Base-by-base conservation (phyloP, 2,888 invertebrate genomes). In the Perizoma flavofasciatum region DNA sequence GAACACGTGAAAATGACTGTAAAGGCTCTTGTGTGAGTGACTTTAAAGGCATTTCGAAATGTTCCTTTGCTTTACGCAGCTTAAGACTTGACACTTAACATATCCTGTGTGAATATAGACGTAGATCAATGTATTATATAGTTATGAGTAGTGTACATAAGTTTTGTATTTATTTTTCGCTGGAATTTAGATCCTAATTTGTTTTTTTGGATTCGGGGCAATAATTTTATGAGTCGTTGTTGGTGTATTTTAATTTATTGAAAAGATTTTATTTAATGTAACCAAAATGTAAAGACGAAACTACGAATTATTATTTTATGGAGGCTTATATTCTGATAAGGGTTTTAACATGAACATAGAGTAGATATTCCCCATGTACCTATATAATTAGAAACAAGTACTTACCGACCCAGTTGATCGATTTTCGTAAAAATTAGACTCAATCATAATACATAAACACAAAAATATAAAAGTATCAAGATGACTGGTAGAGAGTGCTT, bases 1-100 rank as follows among this genome's bases (percentile, higher is more conserved):
- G 78, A 96, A 96, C 78, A 95, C 94, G 92, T 94, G 94, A 94
- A 93, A 90, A 77, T 86, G 80, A 86, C 83, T 85, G 74, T 74
- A 83, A 87, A 89, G 86, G 89, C 87, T 88, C 81, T 77, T 55
- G 72, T 75, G 72, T 62, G 68, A 79, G 81, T 83, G 82, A 79
- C 73, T 69, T 68, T 57, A 55, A 73, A 76, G 76, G 81, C 80
- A 77, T 82, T 83, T 65, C 72, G 75, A 73, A 73, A 82, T 80
- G 88, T 88, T 88, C 82, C 85, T 87, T 86, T 81, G 81, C 78
- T 81, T 79, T 77, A 78, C 10, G 52, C 78, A 77, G 83, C 85
- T 88, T 86, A 87, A 89, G 88, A 89, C 89, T 89, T 88, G 77
- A 58, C 56, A 61, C 82, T 75, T 81, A 67, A 81, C 91, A 92